phyloP scores from a whole-genome alignment of 1,140 invertebrate species.

The Melanaphis sacchari region DNA sequence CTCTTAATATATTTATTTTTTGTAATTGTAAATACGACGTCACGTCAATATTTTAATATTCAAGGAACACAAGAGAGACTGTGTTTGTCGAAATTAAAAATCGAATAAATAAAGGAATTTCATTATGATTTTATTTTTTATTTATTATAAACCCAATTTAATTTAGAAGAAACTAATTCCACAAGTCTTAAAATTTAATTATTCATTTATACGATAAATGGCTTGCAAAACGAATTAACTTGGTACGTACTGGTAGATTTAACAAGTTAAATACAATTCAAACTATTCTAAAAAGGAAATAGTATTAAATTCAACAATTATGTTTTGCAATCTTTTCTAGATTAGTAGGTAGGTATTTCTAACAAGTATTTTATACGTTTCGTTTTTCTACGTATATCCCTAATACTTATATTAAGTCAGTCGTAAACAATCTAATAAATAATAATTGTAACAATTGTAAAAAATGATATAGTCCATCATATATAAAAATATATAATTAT shows the following conservation, averaged over 20 bases:
- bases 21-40: not conserved
- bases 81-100: not conserved
- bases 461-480: not conserved
- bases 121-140: not conserved
- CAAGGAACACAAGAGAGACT: not conserved
- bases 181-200: conserved; percentile 31
- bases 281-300: conserved; percentile 20
- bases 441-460: not conserved
- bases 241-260: conserved; percentile 28
- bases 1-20: not conserved
- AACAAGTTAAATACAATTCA: conserved; percentile 3
- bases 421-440: not conserved
- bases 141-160: conserved; percentile 5
- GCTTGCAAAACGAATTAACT: not conserved
- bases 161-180: not conserved
- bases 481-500: not conserved
- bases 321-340: not conserved
- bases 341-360: not conserved
- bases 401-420: not conserved
- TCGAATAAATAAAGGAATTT: conserved; percentile 4
- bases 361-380: conserved; percentile 3
- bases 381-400: not conserved
- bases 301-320: conserved; percentile 9
- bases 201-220: conserved; percentile 1
- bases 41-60: not conserved